Conservation (phyloP, 2,888 invertebrate species). For the Noctuana brunneofusca region DNA sequence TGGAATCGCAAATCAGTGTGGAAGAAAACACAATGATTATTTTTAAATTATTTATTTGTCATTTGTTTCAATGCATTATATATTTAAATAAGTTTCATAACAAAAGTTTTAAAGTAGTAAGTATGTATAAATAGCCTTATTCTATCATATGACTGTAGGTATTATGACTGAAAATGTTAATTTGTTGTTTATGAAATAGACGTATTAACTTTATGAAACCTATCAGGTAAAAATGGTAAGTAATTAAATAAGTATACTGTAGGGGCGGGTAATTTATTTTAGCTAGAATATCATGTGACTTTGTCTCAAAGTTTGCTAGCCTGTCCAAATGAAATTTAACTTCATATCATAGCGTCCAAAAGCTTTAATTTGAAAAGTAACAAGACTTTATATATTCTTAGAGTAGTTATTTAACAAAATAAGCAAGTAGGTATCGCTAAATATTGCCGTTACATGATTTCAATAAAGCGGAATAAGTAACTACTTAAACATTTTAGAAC, state of each 20-base stretch:
- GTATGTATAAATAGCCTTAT: slow-evolving; percentile 79
- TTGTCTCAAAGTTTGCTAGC: slow-evolving; percentile 48
- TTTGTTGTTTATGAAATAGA: slow-evolving; percentile 59
- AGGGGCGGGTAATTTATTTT: slow-evolving; percentile 52
- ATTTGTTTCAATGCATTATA: slow-evolving; percentile 80
- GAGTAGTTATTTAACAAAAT: slow-evolving; percentile 21
- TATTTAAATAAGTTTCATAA: slow-evolving; percentile 81
- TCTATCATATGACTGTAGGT: slow-evolving; percentile 73
- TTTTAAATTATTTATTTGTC: slow-evolving; percentile 76
- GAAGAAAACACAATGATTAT: slow-evolving; percentile 44
- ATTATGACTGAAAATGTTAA: slow-evolving; percentile 64
- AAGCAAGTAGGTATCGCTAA: slow-evolving; percentile 7
- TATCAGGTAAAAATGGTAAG: slow-evolving; percentile 45
- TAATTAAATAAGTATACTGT: slow-evolving; percentile 44
- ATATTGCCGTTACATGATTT: slow-evolving; percentile 26
- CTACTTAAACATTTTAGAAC: slow-evolving; percentile 21
- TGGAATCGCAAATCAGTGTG: not conserved
- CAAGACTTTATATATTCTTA: slow-evolving; percentile 23
- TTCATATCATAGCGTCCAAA: slow-evolving; percentile 1
- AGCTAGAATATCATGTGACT: slow-evolving; percentile 52
- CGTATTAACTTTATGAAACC: slow-evolving; percentile 47
- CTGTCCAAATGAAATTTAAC: slow-evolving; percentile 15
- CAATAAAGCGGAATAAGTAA: slow-evolving; percentile 18
- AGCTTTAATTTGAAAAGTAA: slow-evolving; percentile 19
- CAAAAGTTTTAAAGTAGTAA: slow-evolving; percentile 71